Percentiles rank a stretch among this genome's conserved stretches.
Conservation (phyloP, 2,888 invertebrate species). For the Blomia tropicalis region DNA sequence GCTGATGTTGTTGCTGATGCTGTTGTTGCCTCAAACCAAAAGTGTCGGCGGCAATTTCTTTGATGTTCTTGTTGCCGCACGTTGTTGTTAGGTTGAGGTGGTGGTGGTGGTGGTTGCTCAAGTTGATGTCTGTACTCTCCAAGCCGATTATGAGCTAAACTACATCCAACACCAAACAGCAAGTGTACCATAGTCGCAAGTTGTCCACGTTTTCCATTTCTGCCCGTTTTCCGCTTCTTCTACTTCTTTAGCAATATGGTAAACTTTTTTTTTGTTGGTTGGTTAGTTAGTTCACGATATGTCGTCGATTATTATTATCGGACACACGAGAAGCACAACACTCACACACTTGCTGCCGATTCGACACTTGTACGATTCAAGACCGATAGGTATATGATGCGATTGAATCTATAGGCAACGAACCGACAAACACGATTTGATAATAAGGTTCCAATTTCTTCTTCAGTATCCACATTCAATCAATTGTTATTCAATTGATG, state of each 20-base stretch:
- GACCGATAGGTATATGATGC: too few species aligned
- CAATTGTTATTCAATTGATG: too few species aligned
- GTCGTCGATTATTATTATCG: too few species aligned
- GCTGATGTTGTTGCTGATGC: not conserved
- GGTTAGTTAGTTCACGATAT: not conserved
- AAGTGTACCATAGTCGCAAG: not conserved
- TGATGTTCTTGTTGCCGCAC: constrained; percentile 7
- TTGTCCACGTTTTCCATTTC: not conserved
- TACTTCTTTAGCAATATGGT: not conserved
- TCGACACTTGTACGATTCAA: too few species aligned
- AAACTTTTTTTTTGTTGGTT: not conserved
- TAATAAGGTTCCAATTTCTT: too few species aligned
- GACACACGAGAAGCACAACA: too few species aligned
- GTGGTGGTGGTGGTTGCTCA: not conserved
- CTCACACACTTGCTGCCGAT: too few species aligned
- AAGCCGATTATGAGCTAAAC: constrained; percentile 11
- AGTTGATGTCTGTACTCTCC: too few species aligned
- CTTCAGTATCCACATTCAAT: too few species aligned
- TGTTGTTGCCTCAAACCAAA: not conserved
- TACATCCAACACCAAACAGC: not conserved
- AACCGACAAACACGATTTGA: too few species aligned
- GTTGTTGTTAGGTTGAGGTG: too few species aligned
- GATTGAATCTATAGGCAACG: too few species aligned
- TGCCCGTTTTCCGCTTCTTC: not conserved
- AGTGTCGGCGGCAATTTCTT: not conserved